Evolutionary conservation across 2,888 invertebrate genomes (phyloP), one percentile per base, ranked within the genome.

Genomic region (Diplolepis rosae): DNA sequence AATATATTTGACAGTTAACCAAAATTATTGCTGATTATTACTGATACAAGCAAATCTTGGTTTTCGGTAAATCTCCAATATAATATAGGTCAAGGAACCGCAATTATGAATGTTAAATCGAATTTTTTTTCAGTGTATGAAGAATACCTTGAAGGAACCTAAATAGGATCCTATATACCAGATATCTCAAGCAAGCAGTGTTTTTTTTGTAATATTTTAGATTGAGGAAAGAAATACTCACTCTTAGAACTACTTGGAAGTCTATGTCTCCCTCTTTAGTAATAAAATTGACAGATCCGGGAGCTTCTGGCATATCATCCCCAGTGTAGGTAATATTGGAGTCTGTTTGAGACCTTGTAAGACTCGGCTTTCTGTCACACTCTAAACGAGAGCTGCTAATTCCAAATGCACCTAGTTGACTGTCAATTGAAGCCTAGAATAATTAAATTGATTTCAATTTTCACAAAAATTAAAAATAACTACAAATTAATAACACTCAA

Each of bases 181-280:
- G n/a, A n/a, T n/a, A n/a, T n/a, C n/a, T n/a, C n/a, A n/a, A n/a
- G n/a, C n/a, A n/a, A n/a, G n/a, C n/a, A n/a, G n/a, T n/a, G n/a
- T n/a, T n/a, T n/a, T n/a, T n/a, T n/a, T n/a, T 27, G 2, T 13
- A 42, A 65, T n/a, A n/a, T 24, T 24, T 32, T 35, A 27, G n/a
- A 9, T 56, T 32, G 2, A 9, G 15, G 24, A n/a, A 50, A 28
- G n/a, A 32, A 22, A 15, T 24, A 75, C 72, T 79, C 89, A 95
- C 95, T 91, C 95, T 95, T 7, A 95, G 89, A 1, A 98, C 94
- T 13, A 98, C 95, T 90, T 95, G 94, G 79, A 96, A 93, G 88
- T 98, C 96, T 71, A 99, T 94, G 85, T 98, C 96, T 0, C 99
- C 99, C 81, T 98, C 97, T 82, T 95, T 94, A 30, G 97, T 98